Evolutionary conservation across 2,888 invertebrate species (phyloP), one percentile per base, ranked within the genome.

Genomic region (Thymelicus lineola): DNA sequence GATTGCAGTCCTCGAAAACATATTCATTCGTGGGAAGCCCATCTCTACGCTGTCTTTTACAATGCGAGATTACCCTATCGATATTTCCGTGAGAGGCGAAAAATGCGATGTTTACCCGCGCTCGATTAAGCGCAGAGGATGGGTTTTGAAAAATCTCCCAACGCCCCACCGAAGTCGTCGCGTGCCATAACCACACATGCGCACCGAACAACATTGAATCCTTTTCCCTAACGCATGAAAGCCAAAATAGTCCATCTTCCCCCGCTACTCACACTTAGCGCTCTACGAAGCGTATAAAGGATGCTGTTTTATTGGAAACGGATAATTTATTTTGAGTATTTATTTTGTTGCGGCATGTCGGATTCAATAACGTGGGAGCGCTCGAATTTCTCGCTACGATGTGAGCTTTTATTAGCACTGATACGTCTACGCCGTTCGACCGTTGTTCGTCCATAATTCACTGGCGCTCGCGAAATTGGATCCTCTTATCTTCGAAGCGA

Each of bases 271-370:
- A 78, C 75, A 77, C 80, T 82, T 76, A 76, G 76, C 81, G 81
- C 75, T 83, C 75, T 74, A 76, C 78, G 80, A 76, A 84, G 84
- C 86, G 86, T 84, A 79, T 83, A 83, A 79, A 85, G 86, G 83
- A 84, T 87, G 86, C 86, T 89, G 85, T 89, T 91, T 91, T 93
- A 93, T 93, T 93, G 89, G 88, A 88, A 90, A 86, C 88, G 89
- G 89, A 89, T 91, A 92, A 92, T 91, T 89, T 91, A 91, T 92
- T 91, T 89, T 77, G 85, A 86, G 87, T 90, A 91, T 92, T 91
- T 93, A 89, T 93, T 88, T 87, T 82, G 86, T 80, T 85, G 86
- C 82, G 84, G 86, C 81, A 82, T 83, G 81, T 82, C 80, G 85
- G 86, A 86, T 86, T 87, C 88, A 87, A 89, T 80, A 79, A 85